A percentile compares a stretch with the other conserved stretches of the same genome.
Evolutionary conservation across 2,888 invertebrate genomes (phyloP).

Genomic region (Oscheius sp.): DNA sequence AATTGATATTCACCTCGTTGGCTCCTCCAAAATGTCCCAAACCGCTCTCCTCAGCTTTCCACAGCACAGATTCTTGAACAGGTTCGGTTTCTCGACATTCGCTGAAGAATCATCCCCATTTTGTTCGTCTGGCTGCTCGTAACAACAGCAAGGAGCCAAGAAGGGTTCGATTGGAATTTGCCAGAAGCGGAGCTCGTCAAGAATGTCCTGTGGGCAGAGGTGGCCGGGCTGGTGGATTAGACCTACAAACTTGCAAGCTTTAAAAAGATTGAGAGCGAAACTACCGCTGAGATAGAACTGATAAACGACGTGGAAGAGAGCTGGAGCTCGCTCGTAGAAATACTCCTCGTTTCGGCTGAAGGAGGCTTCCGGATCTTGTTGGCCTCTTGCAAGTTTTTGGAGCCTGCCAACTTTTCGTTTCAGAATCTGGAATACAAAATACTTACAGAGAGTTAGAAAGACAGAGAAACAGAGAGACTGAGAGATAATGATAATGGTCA

Average conservation of each 20-base stretch:
- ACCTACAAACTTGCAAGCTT: slow-evolving; percentile 40
- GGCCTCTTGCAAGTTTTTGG: background rate
- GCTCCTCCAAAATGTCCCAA: slow-evolving; percentile 68
- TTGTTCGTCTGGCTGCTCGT: slow-evolving; percentile 37
- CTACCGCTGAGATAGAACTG: slow-evolving; percentile 71
- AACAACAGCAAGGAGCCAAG: slow-evolving; percentile 63
- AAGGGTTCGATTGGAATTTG: slow-evolving; percentile 54
- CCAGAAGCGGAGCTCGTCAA: slow-evolving; percentile 75
- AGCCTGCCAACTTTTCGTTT: slow-evolving; percentile 17
- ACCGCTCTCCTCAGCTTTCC: slow-evolving; percentile 57
- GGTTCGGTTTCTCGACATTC: slow-evolving; percentile 52
- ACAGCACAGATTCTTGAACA: slow-evolving; percentile 61
- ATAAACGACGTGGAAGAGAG: slow-evolving; percentile 65
- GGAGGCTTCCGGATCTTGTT: slow-evolving; percentile 50
- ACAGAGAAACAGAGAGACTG: too few species aligned
- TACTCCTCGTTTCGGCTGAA: slow-evolving; percentile 62
- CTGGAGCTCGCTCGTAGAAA: slow-evolving; percentile 67
- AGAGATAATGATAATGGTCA: too few species aligned
- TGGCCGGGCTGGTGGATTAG: slow-evolving; percentile 74
- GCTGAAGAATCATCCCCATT: slow-evolving; percentile 48
- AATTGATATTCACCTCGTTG: slow-evolving; percentile 48
- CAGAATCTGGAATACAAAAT: slow-evolving; percentile 6
- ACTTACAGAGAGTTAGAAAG: too few species aligned
- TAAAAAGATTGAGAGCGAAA: too few species aligned
- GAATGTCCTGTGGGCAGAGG: slow-evolving; percentile 75